Conservation (phyloP, 2,888 invertebrate genomes). For the Temnothorax ravouxi region DNA sequence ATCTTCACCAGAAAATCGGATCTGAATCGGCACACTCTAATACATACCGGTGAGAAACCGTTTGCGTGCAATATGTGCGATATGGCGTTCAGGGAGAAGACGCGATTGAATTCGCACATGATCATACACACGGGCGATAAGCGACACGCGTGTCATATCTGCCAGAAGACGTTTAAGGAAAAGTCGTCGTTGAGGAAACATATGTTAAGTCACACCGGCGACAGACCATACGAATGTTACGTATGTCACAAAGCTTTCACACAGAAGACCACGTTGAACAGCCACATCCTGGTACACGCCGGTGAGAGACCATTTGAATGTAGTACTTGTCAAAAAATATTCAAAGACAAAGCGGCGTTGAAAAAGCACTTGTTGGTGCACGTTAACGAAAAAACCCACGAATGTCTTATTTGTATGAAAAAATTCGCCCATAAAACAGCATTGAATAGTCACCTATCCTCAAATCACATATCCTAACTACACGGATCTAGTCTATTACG, state of each 20-base stretch:
- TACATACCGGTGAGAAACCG: constrained; percentile 84
- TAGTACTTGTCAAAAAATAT: constrained; percentile 81
- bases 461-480: constrained; percentile 82
- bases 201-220: constrained; percentile 82
- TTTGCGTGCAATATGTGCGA: constrained; percentile 83
- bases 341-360: constrained; percentile 79
- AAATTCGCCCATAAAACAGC: constrained; percentile 83
- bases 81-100: constrained; percentile 84
- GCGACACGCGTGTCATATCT: constrained; percentile 82
- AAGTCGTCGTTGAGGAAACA: constrained; percentile 82
- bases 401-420: constrained; percentile 83
- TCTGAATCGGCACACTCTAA: constrained; percentile 83
- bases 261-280: constrained; percentile 82
- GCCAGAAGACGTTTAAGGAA: constrained; percentile 81
- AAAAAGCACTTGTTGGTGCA: constrained; percentile 82
- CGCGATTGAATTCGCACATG: constrained; percentile 83
- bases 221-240: constrained; percentile 82
- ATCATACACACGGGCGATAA: constrained; percentile 83
- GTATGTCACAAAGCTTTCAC: constrained; percentile 83
- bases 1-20: constrained; percentile 84
- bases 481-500: constrained; percentile 74
- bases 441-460: constrained; percentile 81
- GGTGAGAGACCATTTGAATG: constrained; percentile 81
- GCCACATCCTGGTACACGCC: constrained; percentile 82
- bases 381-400: constrained; percentile 79